Evolutionary conservation across 2,797 vertebrate genomes (phyloP), one percentile per base, ranked within the genome.

Genomic region (Pterois miles): DNA sequence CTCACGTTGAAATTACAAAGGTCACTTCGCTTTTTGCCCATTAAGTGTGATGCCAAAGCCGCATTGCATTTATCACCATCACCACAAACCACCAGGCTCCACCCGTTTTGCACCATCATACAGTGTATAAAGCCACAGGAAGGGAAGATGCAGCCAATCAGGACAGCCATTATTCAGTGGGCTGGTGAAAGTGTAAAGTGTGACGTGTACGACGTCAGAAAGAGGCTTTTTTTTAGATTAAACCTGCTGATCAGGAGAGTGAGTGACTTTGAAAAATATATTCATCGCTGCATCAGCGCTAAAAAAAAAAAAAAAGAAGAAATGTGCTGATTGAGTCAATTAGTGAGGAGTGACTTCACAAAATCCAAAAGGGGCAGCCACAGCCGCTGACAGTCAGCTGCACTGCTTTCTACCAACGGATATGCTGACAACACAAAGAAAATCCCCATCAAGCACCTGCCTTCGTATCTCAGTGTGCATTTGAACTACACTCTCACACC

Each of bases 311-410:
- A 40, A n/a, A 80, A 27, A 8, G n/a, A 36, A 66, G 29, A 77
- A 65, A 81, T 31, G 57, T 80, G 81, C 82, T 88, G 71, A 86
- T 79, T 76, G 50, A 81, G 74, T 67, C 76, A 82, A 86, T 85
- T 79, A 90, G 67, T 31, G 38, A 71, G 25, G 23, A 69, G 59
- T 76, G 81, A 78, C 64, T 83, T 77, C 40, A 86, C 68, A 68
- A 62, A 71, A 80, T 48, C 69, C 8, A 60, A 71, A 68, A 86
- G 33, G 65, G 78, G 81, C 71, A 62, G 72, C 74, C 53, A 14
- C 43, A 78, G 59, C 31, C 1, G 9, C 62, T 70, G 72, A 65
- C 76, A 60, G 43, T 65, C 65, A 58, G 76, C 78, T 31, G 64
- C 75, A 56, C 69, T 20, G 80, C 59, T 68, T 50, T 52, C 54